phyloP scores from a whole-genome alignment of 2,888 invertebrate genomes.

The Galeopsomyia nigrocyanea region DNA sequence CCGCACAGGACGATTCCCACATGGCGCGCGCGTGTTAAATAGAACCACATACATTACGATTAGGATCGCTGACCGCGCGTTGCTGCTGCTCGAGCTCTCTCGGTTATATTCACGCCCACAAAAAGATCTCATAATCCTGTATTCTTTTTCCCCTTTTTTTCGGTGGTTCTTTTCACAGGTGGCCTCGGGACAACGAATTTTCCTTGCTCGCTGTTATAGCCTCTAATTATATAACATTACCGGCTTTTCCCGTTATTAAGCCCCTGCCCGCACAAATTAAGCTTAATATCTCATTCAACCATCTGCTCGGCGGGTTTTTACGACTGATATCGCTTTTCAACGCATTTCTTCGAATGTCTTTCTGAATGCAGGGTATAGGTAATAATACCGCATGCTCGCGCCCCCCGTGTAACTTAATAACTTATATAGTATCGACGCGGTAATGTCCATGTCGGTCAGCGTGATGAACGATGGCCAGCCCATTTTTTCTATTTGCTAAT shows the following conservation, averaged over 20 bases:
- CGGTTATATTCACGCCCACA: slow-evolving; percentile 11
- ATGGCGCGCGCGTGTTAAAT: slow-evolving; percentile 42
- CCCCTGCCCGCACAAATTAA: slow-evolving; percentile 8
- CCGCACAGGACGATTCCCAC: slow-evolving; percentile 31
- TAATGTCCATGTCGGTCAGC: too few species aligned
- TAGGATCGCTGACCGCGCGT: slow-evolving; percentile 26
- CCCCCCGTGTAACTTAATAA: too few species aligned
- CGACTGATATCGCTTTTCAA: too few species aligned
- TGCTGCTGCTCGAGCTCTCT: too few species aligned
- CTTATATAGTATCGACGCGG: too few species aligned
- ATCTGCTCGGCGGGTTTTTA: slow-evolving; percentile 1
- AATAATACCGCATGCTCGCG: too few species aligned
- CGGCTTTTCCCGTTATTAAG: slow-evolving; percentile 24
- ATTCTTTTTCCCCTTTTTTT: background rate
- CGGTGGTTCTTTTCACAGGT: too few species aligned
- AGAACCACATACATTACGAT: slow-evolving; percentile 42
- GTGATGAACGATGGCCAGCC: too few species aligned
- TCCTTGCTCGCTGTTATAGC: slow-evolving; percentile 1
- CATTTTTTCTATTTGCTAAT: too few species aligned
- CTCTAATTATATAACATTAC: slow-evolving; percentile 33
- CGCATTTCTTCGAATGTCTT: too few species aligned
- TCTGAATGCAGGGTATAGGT: too few species aligned
- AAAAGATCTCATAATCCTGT: slow-evolving; percentile 17
- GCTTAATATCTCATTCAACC: slow-evolving; percentile 14
- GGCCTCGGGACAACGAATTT: slow-evolving; percentile 26